Conservation (phyloP, 1,140 invertebrate species). For the Lethocerus indicus region DNA sequence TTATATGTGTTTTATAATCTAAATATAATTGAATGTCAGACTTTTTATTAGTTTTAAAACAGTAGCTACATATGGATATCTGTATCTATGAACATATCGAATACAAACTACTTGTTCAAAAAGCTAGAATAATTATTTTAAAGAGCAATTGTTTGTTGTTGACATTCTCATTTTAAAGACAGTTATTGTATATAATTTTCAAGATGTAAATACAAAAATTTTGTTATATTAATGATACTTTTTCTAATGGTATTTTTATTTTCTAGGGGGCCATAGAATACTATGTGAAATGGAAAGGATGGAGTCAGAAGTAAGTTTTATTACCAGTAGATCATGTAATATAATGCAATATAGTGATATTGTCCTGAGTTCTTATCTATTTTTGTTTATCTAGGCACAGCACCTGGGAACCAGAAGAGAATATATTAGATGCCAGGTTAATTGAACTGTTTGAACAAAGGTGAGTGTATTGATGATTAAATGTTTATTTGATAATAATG, state of each 20-base stretch:
- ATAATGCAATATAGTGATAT: too few relatives aligned
- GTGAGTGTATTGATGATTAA: constrained; percentile 18
- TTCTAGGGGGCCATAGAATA: constrained; percentile 85
- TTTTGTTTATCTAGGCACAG: constrained; percentile 46
- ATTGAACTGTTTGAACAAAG: constrained; percentile 77
- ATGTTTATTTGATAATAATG: too few relatives aligned
- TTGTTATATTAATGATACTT: neutral
- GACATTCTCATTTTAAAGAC: neutral
- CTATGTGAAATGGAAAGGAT: constrained; percentile 94
- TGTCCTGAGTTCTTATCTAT: constrained; percentile 5
- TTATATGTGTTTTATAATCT: too few relatives aligned
- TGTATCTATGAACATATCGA: too few relatives aligned
- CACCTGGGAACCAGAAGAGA: constrained; percentile 95
- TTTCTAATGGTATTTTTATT: constrained; percentile 20
- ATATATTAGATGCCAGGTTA: constrained; percentile 81
- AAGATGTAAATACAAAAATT: neutral
- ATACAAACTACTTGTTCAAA: too few relatives aligned
- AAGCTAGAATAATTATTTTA: too few relatives aligned
- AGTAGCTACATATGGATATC: too few relatives aligned
- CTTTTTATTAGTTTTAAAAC: too few relatives aligned
- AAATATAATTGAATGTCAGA: too few relatives aligned
- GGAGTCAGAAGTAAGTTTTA: constrained; percentile 69
- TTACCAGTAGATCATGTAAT: too few relatives aligned
- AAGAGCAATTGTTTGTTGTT: neutral
- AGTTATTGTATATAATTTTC: neutral